Conservation (phyloP, 2,888 invertebrate genomes). For the Phytoseiulus persimilis region DNA sequence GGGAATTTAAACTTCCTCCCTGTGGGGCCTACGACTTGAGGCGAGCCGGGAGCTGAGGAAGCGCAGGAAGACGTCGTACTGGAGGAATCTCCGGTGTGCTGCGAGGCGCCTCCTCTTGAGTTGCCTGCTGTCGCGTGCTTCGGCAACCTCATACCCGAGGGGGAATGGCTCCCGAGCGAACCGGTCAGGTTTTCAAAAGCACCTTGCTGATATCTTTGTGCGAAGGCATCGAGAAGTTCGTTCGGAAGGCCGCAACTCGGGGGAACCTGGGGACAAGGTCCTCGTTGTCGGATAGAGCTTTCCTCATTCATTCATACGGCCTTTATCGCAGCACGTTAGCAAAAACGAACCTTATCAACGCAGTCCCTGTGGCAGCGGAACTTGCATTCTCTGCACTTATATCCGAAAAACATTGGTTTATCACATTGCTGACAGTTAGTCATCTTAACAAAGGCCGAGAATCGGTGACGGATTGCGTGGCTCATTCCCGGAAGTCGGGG, state of each 20-base stretch:
- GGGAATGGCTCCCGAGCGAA: neutral
- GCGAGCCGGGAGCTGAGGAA: slow-evolving; percentile 90
- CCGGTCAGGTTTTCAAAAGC: slow-evolving; percentile 37
- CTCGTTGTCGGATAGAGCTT: no score
- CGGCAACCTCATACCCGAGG: neutral
- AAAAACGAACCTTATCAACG: slow-evolving; percentile 46
- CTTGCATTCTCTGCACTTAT: slow-evolving; percentile 89
- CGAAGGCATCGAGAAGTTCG: slow-evolving; percentile 70
- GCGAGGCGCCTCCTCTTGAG: slow-evolving; percentile 16
- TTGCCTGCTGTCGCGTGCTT: neutral
- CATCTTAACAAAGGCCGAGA: slow-evolving; percentile 49
- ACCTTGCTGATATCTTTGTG: slow-evolving; percentile 43
- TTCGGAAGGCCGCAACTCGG: slow-evolving; percentile 81
- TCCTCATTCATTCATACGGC: no score
- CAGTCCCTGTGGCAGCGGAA: slow-evolving; percentile 51
- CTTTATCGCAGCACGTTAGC: no score
- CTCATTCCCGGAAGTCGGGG: slow-evolving; percentile 73
- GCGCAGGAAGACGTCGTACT: slow-evolving; percentile 92
- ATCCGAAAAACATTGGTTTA: slow-evolving; percentile 66
- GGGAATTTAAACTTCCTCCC: neutral
- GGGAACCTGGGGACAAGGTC: slow-evolving; percentile 57
- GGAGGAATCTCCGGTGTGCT: slow-evolving; percentile 54
- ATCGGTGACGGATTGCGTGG: slow-evolving; percentile 71
- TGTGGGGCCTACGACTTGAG: slow-evolving; percentile 56
- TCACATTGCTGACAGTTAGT: slow-evolving; percentile 82